These are phyloP conservation scores for Drosophila nannoptera DNA, from an alignment of 1,140 invertebrate species.

Conservation along the genomic window DNA sequence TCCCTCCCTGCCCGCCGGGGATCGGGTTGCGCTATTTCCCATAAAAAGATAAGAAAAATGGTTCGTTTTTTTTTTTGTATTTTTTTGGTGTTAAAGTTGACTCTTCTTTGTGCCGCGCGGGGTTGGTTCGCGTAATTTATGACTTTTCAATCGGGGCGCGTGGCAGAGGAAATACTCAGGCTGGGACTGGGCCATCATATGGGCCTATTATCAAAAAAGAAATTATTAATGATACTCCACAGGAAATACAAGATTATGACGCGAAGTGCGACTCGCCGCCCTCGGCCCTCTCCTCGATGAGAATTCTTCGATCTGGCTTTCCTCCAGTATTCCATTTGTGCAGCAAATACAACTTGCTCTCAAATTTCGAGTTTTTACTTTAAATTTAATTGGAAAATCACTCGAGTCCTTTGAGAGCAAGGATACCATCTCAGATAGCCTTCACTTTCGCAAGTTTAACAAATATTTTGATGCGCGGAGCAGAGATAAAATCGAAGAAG, in stretches of 20 bases:
- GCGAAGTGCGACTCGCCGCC: too few relatives aligned
- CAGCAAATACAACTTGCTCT: too few relatives aligned
- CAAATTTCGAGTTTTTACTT: neutral
- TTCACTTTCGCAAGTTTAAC: conserved; percentile 11
- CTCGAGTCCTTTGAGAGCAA: neutral
- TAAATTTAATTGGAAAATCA: neutral
- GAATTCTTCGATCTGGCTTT: too few relatives aligned
- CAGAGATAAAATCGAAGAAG: conserved; percentile 10
- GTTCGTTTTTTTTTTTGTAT: conserved; percentile 35
- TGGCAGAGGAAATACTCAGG: conserved; percentile 27
- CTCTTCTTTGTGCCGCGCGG: conserved; percentile 31
- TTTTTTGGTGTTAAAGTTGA: conserved; percentile 53
- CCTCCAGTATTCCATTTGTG: too few relatives aligned
- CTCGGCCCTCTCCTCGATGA: too few relatives aligned
- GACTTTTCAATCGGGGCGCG: conserved; percentile 68
- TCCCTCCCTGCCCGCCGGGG: conserved; percentile 3
- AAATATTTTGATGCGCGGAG: conserved; percentile 10
- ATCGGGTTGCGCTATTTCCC: conserved; percentile 31
- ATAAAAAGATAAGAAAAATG: conserved; percentile 51
- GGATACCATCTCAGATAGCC: too few relatives aligned
- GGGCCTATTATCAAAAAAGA: neutral
- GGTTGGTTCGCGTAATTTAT: conserved; percentile 35
- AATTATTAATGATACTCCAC: neutral
- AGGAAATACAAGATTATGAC: too few relatives aligned
- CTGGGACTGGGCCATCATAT: neutral